Percentiles rank a stretch among this genome's conserved stretches.
Evolutionary conservation across 2,113 vertebrate species (phyloP).

Genomic region (Ptychochromis oligacanthus): DNA sequence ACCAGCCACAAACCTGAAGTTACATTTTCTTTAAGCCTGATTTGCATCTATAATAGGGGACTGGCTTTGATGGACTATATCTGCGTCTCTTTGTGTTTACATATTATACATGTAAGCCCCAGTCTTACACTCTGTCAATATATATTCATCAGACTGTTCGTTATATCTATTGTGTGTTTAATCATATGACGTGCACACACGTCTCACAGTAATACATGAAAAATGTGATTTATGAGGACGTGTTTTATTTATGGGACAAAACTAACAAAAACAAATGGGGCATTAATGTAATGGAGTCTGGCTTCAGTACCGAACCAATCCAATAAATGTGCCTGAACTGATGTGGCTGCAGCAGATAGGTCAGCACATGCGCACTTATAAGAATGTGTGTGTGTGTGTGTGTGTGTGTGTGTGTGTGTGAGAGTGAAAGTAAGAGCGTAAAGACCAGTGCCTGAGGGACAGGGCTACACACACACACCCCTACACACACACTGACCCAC

Average conservation of each 20-base stretch:
- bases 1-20: not conserved
- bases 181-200: not conserved
- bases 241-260: not conserved
- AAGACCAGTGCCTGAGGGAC: slow-evolving; percentile 41
- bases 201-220: not conserved
- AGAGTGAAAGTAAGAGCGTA: slow-evolving; percentile 58
- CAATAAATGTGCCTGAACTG: slow-evolving; percentile 36
- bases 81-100: too few species aligned
- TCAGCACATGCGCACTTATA: slow-evolving; percentile 22
- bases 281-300: not conserved
- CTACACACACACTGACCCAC: slow-evolving; percentile 19
- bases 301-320: slow-evolving; percentile 37
- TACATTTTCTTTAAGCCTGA: not conserved
- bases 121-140: too few species aligned
- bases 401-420: slow-evolving; percentile 42
- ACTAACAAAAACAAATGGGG: not conserved
- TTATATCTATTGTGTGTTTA: not conserved
- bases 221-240: not conserved
- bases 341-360: slow-evolving; percentile 36
- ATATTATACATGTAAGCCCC: too few species aligned
- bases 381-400: slow-evolving; percentile 23
- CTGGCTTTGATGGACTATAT: too few species aligned
- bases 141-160: too few species aligned
- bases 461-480: slow-evolving; percentile 41
- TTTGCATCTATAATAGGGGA: not conserved